These are phyloP conservation scores for Papilio machaon DNA, from an alignment of 1,140 invertebrate genomes.

Conservation along the genomic window DNA sequence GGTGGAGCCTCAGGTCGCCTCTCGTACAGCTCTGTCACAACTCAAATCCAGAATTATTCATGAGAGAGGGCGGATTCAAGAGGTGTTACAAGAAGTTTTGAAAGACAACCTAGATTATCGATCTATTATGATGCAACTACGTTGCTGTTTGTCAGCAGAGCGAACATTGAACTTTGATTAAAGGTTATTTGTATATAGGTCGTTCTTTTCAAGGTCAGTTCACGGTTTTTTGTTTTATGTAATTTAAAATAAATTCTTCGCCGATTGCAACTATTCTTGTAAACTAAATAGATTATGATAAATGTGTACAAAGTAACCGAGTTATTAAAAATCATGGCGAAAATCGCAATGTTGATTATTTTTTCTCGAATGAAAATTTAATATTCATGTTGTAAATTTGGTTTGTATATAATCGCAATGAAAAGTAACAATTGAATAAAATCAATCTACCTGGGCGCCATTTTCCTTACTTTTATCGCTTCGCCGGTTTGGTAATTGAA, in stretches of 20 bases:
- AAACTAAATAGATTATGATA: not conserved
- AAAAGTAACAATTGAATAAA: constrained; percentile 43
- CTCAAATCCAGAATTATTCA: constrained; percentile 74
- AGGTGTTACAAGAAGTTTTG: constrained; percentile 73
- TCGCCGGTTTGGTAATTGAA: constrained; percentile 44
- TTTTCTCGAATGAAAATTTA: constrained; percentile 12
- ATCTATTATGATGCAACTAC: constrained; percentile 75
- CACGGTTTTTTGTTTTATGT: constrained; percentile 46
- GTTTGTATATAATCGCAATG: not conserved
- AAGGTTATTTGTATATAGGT: constrained; percentile 77
- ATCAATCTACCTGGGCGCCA: constrained; percentile 43
- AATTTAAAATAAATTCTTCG: not conserved
- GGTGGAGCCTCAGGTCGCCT: constrained; percentile 45
- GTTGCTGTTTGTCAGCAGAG: constrained; percentile 60
- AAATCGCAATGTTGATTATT: not conserved
- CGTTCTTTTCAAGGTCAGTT: constrained; percentile 59
- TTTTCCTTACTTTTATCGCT: constrained; percentile 42
- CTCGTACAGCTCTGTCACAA: constrained; percentile 60
- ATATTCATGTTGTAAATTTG: constrained; percentile 37
- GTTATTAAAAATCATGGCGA: not conserved
- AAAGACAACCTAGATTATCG: constrained; percentile 58
- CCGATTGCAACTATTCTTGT: not conserved
- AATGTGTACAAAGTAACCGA: not conserved
- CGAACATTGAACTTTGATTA: constrained; percentile 61
- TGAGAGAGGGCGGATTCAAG: constrained; percentile 65